These are phyloP conservation scores for Anniella stebbinsi DNA, from an alignment of 2,797 vertebrate genomes.

Conservation along the genomic window DNA sequence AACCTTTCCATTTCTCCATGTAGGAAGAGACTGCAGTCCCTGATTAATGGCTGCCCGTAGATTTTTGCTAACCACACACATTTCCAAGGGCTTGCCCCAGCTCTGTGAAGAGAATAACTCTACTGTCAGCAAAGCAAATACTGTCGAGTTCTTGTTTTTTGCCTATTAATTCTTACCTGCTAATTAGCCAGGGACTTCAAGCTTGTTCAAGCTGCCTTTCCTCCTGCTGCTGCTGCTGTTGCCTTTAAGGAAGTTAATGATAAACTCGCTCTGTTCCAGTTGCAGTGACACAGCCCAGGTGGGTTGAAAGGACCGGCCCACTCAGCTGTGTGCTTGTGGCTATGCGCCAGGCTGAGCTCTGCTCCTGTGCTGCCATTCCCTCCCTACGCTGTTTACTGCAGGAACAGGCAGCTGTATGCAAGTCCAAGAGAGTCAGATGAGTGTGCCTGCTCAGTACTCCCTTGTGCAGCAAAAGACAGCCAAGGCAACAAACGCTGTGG, in stretches of 20 bases:
- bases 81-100: conserved; percentile 7
- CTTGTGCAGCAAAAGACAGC: conserved; percentile 27
- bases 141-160: not conserved
- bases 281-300: conserved; percentile 1
- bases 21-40: conserved; percentile 7
- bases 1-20: conserved; percentile 13
- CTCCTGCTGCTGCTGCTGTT: not conserved
- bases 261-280: conserved; percentile 17
- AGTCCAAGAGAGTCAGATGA: not conserved
- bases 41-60: conserved; percentile 17
- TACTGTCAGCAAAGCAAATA: not conserved
- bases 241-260: conserved; percentile 43
- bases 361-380: not conserved
- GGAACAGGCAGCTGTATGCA: not conserved
- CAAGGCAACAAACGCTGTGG: conserved; percentile 14
- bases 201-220: not conserved
- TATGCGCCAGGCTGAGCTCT: not conserved
- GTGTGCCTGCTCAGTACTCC: not conserved
- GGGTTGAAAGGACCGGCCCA: not conserved
- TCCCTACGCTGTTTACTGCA: conserved; percentile 9
- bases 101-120: not conserved
- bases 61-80: not conserved
- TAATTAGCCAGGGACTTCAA: conserved; percentile 16
- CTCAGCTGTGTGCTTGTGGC: not conserved
- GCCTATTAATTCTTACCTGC: conserved; percentile 63